These are phyloP conservation scores for Lydus trimaculatus DNA, from an alignment of 2,888 invertebrate genomes.

Conservation along the genomic window DNA sequence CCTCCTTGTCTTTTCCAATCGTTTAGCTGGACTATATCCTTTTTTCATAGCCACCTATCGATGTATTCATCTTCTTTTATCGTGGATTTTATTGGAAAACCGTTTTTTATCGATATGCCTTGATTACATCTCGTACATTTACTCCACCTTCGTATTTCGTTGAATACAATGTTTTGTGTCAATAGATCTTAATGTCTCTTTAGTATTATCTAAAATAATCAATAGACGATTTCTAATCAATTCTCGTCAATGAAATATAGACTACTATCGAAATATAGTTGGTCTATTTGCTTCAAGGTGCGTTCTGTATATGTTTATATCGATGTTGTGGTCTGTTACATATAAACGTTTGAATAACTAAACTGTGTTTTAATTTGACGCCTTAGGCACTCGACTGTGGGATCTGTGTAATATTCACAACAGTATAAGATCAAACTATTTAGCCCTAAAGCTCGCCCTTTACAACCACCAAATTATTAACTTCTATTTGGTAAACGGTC, in stretches of 20 bases:
- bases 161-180: background rate
- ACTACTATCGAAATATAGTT: background rate
- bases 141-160: background rate
- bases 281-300: background rate
- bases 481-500: background rate
- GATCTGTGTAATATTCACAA: background rate
- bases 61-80: conserved; percentile 45
- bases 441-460: background rate
- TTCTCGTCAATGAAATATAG: conserved; percentile 15
- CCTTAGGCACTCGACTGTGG: background rate
- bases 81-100: conserved; percentile 40
- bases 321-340: background rate
- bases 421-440: background rate
- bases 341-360: background rate
- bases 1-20: conserved; percentile 32
- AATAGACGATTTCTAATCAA: conserved; percentile 18
- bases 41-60: conserved; percentile 37
- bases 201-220: conserved; percentile 16
- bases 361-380: background rate
- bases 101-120: conserved; percentile 40
- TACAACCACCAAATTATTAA: background rate
- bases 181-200: background rate
- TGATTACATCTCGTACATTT: conserved; percentile 41
- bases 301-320: background rate
- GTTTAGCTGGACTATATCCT: conserved; percentile 31